phyloP scores from a whole-genome alignment of 2,797 vertebrate species.

The Brotula barbata region DNA sequence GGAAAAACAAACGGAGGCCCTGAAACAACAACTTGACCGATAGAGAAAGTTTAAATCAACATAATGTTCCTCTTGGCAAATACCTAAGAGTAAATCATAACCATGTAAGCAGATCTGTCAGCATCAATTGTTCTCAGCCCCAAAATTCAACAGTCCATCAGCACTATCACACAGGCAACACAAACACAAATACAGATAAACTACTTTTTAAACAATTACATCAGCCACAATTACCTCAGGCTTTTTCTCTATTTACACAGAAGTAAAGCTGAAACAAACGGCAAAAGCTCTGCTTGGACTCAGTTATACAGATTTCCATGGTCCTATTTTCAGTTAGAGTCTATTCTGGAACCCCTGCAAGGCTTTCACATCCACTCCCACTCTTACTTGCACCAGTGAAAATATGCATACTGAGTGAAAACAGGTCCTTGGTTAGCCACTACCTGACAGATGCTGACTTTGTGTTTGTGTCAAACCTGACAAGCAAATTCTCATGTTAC shows the following conservation, averaged over 20 bases:
- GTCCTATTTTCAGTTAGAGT: too few relatives aligned
- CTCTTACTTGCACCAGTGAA: too few relatives aligned
- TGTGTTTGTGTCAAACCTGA: too few relatives aligned
- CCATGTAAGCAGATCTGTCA: slow-evolving; percentile 51
- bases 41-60: slow-evolving; percentile 72
- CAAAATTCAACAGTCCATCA: slow-evolving; percentile 35
- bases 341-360: too few relatives aligned
- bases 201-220: slow-evolving; percentile 22
- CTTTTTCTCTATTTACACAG: slow-evolving; percentile 39
- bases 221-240: slow-evolving; percentile 28
- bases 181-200: slow-evolving; percentile 54
- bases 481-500: too few relatives aligned
- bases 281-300: background rate
- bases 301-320: background rate
- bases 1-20: slow-evolving; percentile 56
- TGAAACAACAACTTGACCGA: slow-evolving; percentile 56
- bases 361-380: too few relatives aligned
- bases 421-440: too few relatives aligned
- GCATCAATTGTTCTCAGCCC: slow-evolving; percentile 57
- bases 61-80: slow-evolving; percentile 63
- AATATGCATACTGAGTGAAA: too few relatives aligned
- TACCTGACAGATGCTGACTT: too few relatives aligned
- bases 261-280: background rate
- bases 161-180: slow-evolving; percentile 36
- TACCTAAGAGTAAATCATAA: slow-evolving; percentile 57